Percentiles rank a stretch among this genome's conserved stretches.
phyloP scores from a whole-genome alignment of 2,797 vertebrate genomes.

The Sebastes ruberrimus region DNA sequence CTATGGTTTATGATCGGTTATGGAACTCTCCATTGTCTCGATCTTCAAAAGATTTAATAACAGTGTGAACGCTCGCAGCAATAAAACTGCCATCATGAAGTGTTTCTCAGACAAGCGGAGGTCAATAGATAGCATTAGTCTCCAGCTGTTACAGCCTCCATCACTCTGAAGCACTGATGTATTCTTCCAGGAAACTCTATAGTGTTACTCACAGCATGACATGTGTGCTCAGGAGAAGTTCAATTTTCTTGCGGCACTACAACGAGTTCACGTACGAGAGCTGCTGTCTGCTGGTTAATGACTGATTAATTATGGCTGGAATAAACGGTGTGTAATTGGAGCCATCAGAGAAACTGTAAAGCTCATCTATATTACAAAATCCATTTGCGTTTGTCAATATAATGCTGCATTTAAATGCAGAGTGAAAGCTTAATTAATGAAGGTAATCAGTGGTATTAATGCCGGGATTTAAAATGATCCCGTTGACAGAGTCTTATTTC shows the following conservation, averaged over 20 bases:
- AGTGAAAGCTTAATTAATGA: neutral
- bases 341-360: neutral
- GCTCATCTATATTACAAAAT: neutral
- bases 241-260: neutral
- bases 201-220: neutral
- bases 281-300: neutral
- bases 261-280: no score
- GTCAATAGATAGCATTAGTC: neutral
- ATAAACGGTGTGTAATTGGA: neutral
- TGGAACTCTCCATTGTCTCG: neutral
- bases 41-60: neutral
- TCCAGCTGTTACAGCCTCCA: neutral
- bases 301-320: neutral
- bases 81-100: neutral
- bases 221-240: conserved; percentile 1
- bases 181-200: conserved; percentile 10
- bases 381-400: neutral
- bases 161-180: neutral
- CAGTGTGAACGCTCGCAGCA: neutral
- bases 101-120: neutral
- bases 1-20: no score
- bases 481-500: neutral
- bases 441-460: neutral
- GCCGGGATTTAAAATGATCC: neutral
- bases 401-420: neutral